These are phyloP conservation scores for Parazoanthus swiftii DNA, from an alignment of 92 coral and sea anemone genomes.

Conservation along the genomic window DNA sequence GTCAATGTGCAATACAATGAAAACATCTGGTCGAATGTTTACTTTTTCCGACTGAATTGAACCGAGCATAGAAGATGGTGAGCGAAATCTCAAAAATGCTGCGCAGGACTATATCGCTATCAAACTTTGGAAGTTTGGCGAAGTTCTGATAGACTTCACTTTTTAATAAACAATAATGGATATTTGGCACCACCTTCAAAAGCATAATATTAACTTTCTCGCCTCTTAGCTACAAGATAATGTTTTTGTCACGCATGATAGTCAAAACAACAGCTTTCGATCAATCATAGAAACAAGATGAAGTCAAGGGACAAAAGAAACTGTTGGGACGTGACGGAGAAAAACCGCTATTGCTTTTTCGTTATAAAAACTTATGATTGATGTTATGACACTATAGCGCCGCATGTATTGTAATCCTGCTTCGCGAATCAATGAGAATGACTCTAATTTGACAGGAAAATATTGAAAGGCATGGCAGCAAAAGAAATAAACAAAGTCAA, in stretches of 20 bases:
- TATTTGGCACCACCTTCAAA: too few species aligned
- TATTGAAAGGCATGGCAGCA: neutral
- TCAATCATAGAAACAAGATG: neutral
- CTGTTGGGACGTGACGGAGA: neutral
- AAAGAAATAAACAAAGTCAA: neutral
- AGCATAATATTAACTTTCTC: neutral
- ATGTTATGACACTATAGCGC: neutral
- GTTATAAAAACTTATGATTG: neutral
- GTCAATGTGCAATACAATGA: neutral
- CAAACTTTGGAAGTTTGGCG: neutral
- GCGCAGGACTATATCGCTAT: neutral
- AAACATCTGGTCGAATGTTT: constrained; percentile 3
- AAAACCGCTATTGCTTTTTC: neutral
- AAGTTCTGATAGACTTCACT: neutral
- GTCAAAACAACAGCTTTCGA: neutral
- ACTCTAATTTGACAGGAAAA: neutral
- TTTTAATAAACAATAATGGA: too few species aligned
- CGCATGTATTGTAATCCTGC: neutral
- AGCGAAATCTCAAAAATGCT: neutral
- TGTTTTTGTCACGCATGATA: neutral
- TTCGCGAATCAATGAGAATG: neutral
- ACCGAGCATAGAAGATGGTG: neutral
- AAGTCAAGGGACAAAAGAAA: too few species aligned
- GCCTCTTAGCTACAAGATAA: neutral
- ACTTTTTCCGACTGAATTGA: neutral